A percentile compares a stretch with the other conserved stretches of the same genome.
These are phyloP conservation scores for Spheniscus mendiculus DNA, from an alignment of 2,113 vertebrate species.

Conservation along the genomic window DNA sequence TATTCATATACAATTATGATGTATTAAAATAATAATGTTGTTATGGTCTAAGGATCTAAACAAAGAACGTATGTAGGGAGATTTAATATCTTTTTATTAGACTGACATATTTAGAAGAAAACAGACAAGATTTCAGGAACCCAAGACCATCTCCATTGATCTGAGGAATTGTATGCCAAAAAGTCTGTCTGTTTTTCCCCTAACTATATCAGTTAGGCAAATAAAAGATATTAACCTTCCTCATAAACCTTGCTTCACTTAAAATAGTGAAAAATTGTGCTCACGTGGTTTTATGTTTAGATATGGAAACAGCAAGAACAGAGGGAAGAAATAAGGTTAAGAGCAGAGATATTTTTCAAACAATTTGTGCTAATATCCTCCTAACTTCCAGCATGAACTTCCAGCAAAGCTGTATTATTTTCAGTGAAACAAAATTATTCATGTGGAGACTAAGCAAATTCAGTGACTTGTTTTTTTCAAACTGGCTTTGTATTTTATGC, in stretches of 20 bases:
- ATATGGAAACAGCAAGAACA: not conserved
- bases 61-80: not conserved
- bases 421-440: slow-evolving; percentile 30
- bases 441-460: slow-evolving; percentile 18
- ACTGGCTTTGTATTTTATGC: not conserved
- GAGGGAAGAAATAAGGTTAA: slow-evolving; percentile 42
- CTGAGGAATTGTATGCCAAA: not conserved
- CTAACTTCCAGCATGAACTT: slow-evolving; percentile 2
- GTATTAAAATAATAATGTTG: not conserved
- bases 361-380: slow-evolving; percentile 20
- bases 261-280: not conserved
- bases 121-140: not conserved
- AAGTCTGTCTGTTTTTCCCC: not conserved
- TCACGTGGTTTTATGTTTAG: not conserved
- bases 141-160: not conserved
- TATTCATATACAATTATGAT: not conserved
- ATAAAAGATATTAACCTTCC: not conserved
- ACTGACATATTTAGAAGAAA: not conserved
- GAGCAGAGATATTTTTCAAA: slow-evolving; percentile 5
- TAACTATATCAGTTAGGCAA: not conserved
- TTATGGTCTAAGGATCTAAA: not conserved
- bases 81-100: not conserved
- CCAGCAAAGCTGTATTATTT: slow-evolving; percentile 21
- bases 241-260: not conserved
- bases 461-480: slow-evolving; percentile 12